Evolutionary conservation across 2,888 invertebrate species (phyloP).

Genomic region (Euplagia quadripunctaria): DNA sequence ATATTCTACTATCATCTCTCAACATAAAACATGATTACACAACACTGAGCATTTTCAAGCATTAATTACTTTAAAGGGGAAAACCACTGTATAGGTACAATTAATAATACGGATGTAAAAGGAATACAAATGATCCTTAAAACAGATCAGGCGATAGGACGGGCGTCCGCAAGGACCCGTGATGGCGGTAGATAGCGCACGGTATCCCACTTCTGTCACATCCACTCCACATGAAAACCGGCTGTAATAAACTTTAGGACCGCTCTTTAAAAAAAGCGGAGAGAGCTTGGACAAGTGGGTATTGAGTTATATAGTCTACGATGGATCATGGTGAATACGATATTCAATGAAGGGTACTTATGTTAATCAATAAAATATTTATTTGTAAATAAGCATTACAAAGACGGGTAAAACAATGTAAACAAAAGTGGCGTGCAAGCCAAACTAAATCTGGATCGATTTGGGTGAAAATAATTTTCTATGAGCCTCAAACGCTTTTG

Average conservation of each 20-base stretch:
- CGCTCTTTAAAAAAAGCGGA: constrained; percentile 33
- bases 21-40: not conserved
- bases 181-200: constrained; percentile 42
- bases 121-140: constrained; percentile 59
- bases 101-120: constrained; percentile 49
- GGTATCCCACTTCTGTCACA: constrained; percentile 30
- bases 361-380: too few species aligned
- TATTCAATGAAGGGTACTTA: too few species aligned
- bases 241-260: constrained; percentile 39
- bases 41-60: constrained; percentile 4
- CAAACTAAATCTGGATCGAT: too few species aligned
- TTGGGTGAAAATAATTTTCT: too few species aligned
- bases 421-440: too few species aligned
- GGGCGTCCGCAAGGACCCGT: constrained; percentile 30
- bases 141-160: constrained; percentile 57
- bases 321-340: not conserved
- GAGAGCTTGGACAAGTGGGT: not conserved
- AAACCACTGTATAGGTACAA: constrained; percentile 26
- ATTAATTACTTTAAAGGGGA: constrained; percentile 11
- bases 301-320: not conserved
- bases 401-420: too few species aligned
- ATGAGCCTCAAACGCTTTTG: too few species aligned
- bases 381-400: too few species aligned
- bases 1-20: not conserved
- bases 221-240: constrained; percentile 27